Base-by-base conservation (phyloP, 2,888 invertebrate species). In the Venusia cambrica region DNA sequence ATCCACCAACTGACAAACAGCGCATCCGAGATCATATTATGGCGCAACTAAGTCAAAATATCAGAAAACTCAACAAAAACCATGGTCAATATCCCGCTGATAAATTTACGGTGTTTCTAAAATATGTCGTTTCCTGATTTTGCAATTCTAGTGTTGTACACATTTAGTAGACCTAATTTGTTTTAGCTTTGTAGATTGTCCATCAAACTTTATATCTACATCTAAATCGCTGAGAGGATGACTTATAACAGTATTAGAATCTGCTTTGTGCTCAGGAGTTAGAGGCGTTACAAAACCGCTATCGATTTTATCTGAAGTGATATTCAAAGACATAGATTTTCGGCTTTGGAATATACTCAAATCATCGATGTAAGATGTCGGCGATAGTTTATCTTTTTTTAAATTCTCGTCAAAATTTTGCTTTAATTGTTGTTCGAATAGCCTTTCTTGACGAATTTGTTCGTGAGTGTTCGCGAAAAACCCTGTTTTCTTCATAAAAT, bases 211-310 rank as follows among this genome's bases (percentile, higher is more conserved):
- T 22, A 95, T 94, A 59, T 92, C 93, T 0, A 94, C 93, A 61
- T 94, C 95, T 38, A 92, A 92, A 57, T 93, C 92, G 48, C 94
- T 93, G 2, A 95, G 61, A 0, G 95, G 95, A 76, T 94, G 95
- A 26, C 89, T 89, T 1, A 85, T 62, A 0, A 75, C 66, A 0
- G 89, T 87, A 15, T 70, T 71, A 0, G 61, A 62, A 5, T 87
- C 88, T 2, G 77, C 73, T 39, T 81, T 28, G 1, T 66, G 75
- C 0, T 83, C 84, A 1, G 91, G 91, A 38, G 87, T 89, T 4
- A 90, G 52, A 0, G 92, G 92, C 0, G 92, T 92, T 0, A 90
- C 90, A 4, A 92, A 88, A 0, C 92, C 92, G 25, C 92, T 92
- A 34, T 92, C 92, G 13, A 43, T 54, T 24, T 69, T 49, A 1